Base-by-base conservation (phyloP, 2,113 vertebrate species). In the Sisor rabdophorus region DNA sequence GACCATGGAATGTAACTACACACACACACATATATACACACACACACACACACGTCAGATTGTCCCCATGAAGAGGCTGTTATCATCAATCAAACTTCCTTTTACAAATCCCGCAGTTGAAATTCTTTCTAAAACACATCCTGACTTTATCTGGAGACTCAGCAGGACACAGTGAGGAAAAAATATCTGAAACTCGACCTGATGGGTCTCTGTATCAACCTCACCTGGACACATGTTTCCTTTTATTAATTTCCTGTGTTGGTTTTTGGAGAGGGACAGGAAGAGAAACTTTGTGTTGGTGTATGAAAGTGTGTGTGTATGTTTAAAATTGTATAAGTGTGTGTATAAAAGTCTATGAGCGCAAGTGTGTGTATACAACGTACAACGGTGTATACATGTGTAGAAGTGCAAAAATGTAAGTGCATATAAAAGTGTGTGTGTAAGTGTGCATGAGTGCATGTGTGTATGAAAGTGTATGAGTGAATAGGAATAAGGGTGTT, bases 1-100 rank as follows among this genome's bases (percentile, higher is more conserved):
- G 84, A 95, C 95, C 93, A 99, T 95, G 2, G 96, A 95, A 78
- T 98, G 96, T 77, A 99, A 92, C 97, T 98, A 70, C 60, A 80
- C 50, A 80, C 56, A 77, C 65, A 80, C 52, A 72, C 78, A 79
- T 54, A 75, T 71, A 75, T 71, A 73, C 65, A 68, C 71, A 79
- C 77, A 78, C 65, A 78, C 54, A 61, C 50, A 78, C 52, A 79
- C 59, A 78, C 59, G 54, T 61, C 30, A 65, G 11, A 79, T 24
- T 22, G 19, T 32, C 28, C 63, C 26, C 26, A 30, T 24, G 70
- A 12, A 44, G 30, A 71, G n/a, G n/a, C 67, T 71, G 56, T 54
- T 78, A 71, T 71, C 56, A 64, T 22, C 48, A 20, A 26, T 61
- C 54, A 19, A 52, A 71, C 55, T 53, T 77, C 75, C 67, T 67